A percentile compares a stretch with the other conserved stretches of the same genome.
These are phyloP conservation scores for Stenopsyche tienmushanensis DNA, from an alignment of 1,140 invertebrate species.

Conservation along the genomic window DNA sequence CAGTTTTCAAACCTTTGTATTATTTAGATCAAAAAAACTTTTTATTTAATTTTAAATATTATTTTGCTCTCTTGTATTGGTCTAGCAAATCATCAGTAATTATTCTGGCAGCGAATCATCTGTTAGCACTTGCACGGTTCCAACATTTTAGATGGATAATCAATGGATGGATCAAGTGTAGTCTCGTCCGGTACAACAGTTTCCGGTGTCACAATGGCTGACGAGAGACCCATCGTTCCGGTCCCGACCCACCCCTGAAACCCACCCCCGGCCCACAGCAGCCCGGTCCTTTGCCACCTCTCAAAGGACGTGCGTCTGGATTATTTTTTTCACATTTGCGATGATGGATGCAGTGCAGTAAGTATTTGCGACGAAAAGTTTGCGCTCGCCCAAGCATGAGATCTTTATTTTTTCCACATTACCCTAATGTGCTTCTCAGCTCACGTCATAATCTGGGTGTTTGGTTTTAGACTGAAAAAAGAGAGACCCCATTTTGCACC, in stretches of 20 bases:
- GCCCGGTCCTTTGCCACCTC: no score
- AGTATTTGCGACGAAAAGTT: background rate
- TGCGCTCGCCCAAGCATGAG: slow-evolving; percentile 1
- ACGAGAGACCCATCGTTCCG: background rate
- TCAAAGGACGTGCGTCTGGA: background rate
- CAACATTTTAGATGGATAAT: no score
- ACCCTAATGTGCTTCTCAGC: background rate
- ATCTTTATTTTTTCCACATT: slow-evolving; percentile 8
- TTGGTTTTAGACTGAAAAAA: background rate
- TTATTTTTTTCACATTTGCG: background rate
- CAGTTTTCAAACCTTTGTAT: no score
- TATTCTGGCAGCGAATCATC: no score
- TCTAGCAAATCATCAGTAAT: no score
- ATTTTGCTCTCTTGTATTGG: no score
- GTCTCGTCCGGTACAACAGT: background rate
- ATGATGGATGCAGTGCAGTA: slow-evolving; percentile 6
- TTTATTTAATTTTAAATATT: no score
- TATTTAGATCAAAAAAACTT: no score
- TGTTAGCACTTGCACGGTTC: no score
- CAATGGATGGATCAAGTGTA: background rate
- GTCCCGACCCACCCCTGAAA: background rate
- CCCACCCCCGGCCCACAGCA: background rate
- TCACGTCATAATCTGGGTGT: background rate
- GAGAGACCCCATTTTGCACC: background rate
- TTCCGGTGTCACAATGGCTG: slow-evolving; percentile 18